Evolutionary conservation across 2,797 vertebrate genomes (phyloP).

Genomic region (Rhabdophis nuchalis): DNA sequence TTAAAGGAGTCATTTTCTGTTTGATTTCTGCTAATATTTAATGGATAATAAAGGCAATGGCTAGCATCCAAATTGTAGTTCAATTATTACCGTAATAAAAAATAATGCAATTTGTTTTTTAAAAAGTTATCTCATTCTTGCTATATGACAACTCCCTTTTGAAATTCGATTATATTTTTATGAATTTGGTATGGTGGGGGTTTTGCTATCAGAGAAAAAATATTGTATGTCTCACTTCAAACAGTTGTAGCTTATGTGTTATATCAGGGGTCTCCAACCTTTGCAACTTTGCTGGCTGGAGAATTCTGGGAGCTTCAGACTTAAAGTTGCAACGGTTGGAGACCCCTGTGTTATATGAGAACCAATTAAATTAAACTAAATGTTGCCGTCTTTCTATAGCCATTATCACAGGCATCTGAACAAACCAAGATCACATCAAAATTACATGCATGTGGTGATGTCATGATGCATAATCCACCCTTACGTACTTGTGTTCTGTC

Average conservation of each 20-base stretch:
- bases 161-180: not conserved
- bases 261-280: too few relatives aligned
- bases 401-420: not conserved
- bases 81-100: not conserved
- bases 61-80: not conserved
- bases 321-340: too few relatives aligned
- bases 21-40: constrained; percentile 16
- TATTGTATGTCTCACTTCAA: not conserved
- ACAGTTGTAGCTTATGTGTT: not conserved
- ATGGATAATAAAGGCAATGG: not conserved
- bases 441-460: not conserved
- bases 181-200: not conserved
- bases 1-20: not conserved
- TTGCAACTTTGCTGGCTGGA: too few relatives aligned
- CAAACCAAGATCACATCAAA: not conserved
- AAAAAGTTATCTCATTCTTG: not conserved
- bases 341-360: not conserved
- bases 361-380: not conserved
- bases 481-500: constrained; percentile 2
- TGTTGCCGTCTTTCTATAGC: not conserved
- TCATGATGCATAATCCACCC: constrained; percentile 20
- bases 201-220: not conserved
- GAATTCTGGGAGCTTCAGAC: too few relatives aligned
- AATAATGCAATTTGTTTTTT: not conserved
- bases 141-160: not conserved